A percentile compares a stretch with the other conserved stretches of the same genome.
These are phyloP conservation scores for Enteromius fasciolatus DNA, from an alignment of 2,797 vertebrate species.

Conservation along the genomic window DNA sequence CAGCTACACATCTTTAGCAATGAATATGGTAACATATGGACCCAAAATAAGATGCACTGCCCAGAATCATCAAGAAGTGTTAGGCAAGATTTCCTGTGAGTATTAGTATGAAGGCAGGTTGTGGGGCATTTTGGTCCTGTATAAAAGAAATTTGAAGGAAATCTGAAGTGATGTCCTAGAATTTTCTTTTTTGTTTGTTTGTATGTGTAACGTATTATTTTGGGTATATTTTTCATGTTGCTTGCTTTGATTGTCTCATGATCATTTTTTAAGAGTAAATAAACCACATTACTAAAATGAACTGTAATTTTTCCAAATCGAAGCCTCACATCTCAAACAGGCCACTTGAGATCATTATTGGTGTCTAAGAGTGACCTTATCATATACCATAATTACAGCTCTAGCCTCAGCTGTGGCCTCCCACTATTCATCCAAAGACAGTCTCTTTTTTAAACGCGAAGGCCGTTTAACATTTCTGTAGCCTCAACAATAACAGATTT, in stretches of 20 bases:
- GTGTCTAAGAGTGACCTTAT: conserved; percentile 9
- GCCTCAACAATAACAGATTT: conserved; percentile 31
- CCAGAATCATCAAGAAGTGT: background rate
- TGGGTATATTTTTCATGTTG: background rate
- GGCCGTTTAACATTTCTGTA: conserved; percentile 12
- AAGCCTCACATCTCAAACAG: background rate
- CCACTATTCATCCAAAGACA: conserved; percentile 11
- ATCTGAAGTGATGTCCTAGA: background rate
- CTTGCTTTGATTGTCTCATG: background rate
- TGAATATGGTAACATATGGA: background rate
- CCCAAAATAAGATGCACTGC: background rate
- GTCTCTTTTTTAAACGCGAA: background rate
- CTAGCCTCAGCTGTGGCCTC: background rate
- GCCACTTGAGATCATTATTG: background rate
- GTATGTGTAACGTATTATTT: background rate
- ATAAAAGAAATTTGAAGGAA: background rate
- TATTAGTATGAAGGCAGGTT: background rate
- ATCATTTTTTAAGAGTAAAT: conserved; percentile 7
- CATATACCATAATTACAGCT: conserved; percentile 14
- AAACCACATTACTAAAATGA: background rate
- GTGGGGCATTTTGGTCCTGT: background rate
- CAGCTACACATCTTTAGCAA: background rate
- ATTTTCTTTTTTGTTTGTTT: background rate
- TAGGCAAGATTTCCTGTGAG: background rate
- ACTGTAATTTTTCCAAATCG: background rate